Conservation (phyloP, 1,140 invertebrate species). For the Tetramorium simillimum region DNA sequence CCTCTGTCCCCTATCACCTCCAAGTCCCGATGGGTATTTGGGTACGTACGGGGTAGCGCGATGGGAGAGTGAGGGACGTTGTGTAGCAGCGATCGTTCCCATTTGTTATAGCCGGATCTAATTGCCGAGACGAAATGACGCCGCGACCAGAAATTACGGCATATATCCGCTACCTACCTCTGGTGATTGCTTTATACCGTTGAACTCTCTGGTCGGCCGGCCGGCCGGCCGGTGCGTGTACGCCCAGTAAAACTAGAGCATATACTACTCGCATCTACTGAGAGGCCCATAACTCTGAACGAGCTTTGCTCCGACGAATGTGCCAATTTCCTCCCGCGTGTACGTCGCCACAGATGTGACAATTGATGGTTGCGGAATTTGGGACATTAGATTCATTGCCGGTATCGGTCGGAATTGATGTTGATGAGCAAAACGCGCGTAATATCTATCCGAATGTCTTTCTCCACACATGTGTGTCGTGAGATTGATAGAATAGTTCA, state of each 20-base stretch:
- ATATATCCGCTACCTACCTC: conserved; percentile 63
- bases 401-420: neutral
- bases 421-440: neutral
- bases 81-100: conserved; percentile 57
- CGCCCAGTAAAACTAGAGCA: conserved; percentile 44
- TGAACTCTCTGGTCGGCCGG: conserved; percentile 5
- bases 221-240: conserved; percentile 4
- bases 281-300: conserved; percentile 26
- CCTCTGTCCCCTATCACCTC: conserved; percentile 40
- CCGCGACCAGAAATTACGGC: conserved; percentile 75
- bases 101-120: conserved; percentile 78
- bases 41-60: neutral
- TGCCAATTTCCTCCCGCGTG: conserved; percentile 32
- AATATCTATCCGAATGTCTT: neutral
- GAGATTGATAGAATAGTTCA: neutral
- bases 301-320: neutral
- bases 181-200: conserved; percentile 78
- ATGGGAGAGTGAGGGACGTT: neutral
- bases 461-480: neutral
- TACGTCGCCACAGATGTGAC: neutral
- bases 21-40: conserved; percentile 43
- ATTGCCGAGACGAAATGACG: conserved; percentile 80
- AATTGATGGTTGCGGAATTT: conserved; percentile 33
- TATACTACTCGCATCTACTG: conserved; percentile 28
- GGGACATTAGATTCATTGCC: conserved; percentile 15